Percentiles rank a stretch among this genome's conserved stretches.
phyloP scores from a whole-genome alignment of 2,797 vertebrate genomes.

The Bufotes viridis region DNA sequence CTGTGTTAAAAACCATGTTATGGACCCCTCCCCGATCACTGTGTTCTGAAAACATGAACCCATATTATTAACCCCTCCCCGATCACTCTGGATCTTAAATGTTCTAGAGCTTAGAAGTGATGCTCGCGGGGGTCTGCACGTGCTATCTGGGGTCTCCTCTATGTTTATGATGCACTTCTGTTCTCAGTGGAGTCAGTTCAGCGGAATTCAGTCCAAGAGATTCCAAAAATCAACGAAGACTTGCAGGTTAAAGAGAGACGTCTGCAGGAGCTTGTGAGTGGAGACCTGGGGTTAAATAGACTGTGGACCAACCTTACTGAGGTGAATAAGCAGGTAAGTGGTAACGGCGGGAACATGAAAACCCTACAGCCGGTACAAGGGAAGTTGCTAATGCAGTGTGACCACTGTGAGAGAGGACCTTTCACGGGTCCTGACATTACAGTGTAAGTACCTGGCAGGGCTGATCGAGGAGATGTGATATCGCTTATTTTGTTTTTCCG shows the following conservation, averaged over 20 bases:
- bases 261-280: slow-evolving; percentile 86
- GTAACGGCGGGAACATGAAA: not conserved
- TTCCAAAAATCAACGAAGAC: slow-evolving; percentile 92
- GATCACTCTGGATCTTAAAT: too few species aligned
- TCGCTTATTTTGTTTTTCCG: too few species aligned
- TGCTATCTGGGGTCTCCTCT: not conserved
- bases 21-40: too few species aligned
- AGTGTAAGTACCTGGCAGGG: too few species aligned
- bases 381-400: not conserved
- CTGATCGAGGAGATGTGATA: too few species aligned
- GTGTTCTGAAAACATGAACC: too few species aligned
- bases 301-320: slow-evolving; percentile 95
- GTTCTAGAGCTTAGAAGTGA: too few species aligned
- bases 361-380: not conserved
- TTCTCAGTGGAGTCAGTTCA: slow-evolving; percentile 92
- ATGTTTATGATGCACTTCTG: not conserved
- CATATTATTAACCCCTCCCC: too few species aligned
- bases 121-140: too few species aligned
- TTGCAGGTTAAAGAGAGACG: slow-evolving; percentile 86
- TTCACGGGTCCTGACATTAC: too few species aligned
- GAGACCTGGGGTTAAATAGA: slow-evolving; percentile 86
- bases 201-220: slow-evolving; percentile 89
- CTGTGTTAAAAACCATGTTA: too few species aligned
- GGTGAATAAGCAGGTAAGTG: slow-evolving; percentile 88
- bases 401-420: not conserved